Evolutionary conservation across 1,140 invertebrate genomes (phyloP).

Genomic region (Pachyrhynchus sulphureomaculatus): DNA sequence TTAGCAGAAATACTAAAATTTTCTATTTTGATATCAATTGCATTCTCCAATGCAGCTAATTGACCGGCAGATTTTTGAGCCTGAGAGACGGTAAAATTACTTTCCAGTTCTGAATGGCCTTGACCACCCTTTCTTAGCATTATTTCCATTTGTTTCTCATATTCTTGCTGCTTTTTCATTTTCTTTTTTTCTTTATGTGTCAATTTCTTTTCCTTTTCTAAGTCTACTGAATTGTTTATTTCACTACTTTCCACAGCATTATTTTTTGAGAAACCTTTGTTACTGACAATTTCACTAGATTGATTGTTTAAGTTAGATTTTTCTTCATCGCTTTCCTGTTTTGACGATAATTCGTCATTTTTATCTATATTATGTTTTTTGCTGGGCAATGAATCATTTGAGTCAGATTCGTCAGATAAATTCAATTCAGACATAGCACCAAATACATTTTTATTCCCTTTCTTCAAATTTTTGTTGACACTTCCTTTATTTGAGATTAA

Average conservation of each 20-base stretch:
- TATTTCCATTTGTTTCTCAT: slow-evolving; percentile 87
- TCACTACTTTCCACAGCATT: slow-evolving; percentile 23
- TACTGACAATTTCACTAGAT: neutral
- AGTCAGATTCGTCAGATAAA: no score
- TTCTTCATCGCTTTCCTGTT: neutral
- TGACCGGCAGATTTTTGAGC: slow-evolving; percentile 84
- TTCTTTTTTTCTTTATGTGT: slow-evolving; percentile 96
- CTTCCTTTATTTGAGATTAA: neutral
- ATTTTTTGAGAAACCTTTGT: neutral
- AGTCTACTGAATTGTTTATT: slow-evolving; percentile 35
- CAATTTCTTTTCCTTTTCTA: slow-evolving; percentile 66
- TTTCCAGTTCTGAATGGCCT: slow-evolving; percentile 84
- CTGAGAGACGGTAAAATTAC: slow-evolving; percentile 96
- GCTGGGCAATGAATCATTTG: no score
- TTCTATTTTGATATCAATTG: slow-evolving; percentile 97
- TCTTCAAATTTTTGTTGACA: slow-evolving; percentile 1
- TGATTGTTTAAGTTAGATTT: neutral
- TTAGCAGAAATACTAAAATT: slow-evolving; percentile 98
- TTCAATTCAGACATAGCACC: neutral
- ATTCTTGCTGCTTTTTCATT: slow-evolving; percentile 88
- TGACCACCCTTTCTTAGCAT: slow-evolving; percentile 85
- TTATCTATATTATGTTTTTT: no score
- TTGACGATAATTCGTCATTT: no score
- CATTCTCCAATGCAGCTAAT: slow-evolving; percentile 84
- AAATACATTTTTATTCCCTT: neutral